Evolutionary conservation across 2,888 invertebrate species (phyloP).

Genomic region (Ceraclea dissimilis): DNA sequence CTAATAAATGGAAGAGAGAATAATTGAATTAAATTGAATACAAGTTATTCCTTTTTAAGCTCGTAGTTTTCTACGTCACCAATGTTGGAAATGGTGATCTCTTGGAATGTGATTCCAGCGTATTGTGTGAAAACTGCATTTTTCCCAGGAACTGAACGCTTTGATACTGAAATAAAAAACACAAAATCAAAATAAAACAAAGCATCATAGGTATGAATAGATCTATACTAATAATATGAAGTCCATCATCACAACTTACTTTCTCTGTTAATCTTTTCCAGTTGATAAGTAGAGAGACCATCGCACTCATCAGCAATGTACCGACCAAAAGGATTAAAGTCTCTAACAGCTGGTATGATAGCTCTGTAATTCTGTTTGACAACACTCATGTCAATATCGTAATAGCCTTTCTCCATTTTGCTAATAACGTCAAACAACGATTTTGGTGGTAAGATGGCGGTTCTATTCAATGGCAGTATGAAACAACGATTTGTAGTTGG

Average conservation of each 20-base stretch:
- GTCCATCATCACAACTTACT: constrained; percentile 37
- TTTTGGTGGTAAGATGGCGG: constrained; percentile 68
- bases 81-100: constrained; percentile 67
- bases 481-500: constrained; percentile 71
- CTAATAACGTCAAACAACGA: constrained; percentile 71
- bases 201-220: not conserved
- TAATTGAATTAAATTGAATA: too few relatives aligned
- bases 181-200: too few relatives aligned
- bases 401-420: constrained; percentile 74
- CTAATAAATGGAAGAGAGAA: too few relatives aligned
- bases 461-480: constrained; percentile 79
- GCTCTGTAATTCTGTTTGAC: constrained; percentile 72
- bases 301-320: constrained; percentile 66
- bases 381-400: constrained; percentile 72
- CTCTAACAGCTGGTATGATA: constrained; percentile 59
- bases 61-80: constrained; percentile 51
- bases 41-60: not conserved
- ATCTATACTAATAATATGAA: not conserved
- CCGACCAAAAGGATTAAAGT: constrained; percentile 55
- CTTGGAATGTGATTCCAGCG: constrained; percentile 65
- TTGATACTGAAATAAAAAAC: constrained; percentile 41
- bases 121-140: constrained; percentile 53
- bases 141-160: constrained; percentile 40
- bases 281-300: constrained; percentile 62
- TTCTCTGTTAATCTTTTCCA: constrained; percentile 58